phyloP scores from a whole-genome alignment of 2,113 vertebrate genomes.

The Triplophysa dalaica region DNA sequence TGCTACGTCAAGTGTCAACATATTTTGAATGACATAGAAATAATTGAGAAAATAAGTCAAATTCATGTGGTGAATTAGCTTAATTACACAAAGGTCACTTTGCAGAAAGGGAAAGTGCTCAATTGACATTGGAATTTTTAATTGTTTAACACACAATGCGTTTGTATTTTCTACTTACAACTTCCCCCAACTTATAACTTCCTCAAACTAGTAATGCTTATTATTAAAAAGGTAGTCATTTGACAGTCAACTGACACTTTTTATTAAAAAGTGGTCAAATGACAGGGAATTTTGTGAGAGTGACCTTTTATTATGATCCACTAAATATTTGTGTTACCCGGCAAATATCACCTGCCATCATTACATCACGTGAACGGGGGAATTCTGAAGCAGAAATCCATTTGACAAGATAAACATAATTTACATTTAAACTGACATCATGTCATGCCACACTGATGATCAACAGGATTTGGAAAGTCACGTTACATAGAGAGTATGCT shows the following conservation, averaged over 20 bases:
- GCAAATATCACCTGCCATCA: background rate
- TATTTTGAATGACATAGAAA: background rate
- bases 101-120: too few species aligned
- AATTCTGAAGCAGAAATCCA: background rate
- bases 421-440: background rate
- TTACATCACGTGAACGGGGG: background rate
- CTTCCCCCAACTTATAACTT: too few species aligned
- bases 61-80: background rate
- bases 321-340: background rate
- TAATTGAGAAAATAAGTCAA: background rate
- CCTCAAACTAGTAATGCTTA: too few species aligned
- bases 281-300: conserved; percentile 13
- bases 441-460: background rate
- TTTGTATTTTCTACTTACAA: too few species aligned
- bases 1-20: background rate
- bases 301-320: background rate
- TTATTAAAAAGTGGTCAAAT: background rate
- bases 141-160: too few species aligned
- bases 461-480: background rate
- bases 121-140: too few species aligned
- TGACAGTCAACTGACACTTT: conserved; percentile 3
- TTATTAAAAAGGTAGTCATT: background rate
- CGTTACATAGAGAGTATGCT: background rate
- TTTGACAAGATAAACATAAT: background rate
- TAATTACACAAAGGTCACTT: too few species aligned